Evolutionary conservation across 2,113 vertebrate genomes (phyloP).

Genomic region (Nettapus auritus): DNA sequence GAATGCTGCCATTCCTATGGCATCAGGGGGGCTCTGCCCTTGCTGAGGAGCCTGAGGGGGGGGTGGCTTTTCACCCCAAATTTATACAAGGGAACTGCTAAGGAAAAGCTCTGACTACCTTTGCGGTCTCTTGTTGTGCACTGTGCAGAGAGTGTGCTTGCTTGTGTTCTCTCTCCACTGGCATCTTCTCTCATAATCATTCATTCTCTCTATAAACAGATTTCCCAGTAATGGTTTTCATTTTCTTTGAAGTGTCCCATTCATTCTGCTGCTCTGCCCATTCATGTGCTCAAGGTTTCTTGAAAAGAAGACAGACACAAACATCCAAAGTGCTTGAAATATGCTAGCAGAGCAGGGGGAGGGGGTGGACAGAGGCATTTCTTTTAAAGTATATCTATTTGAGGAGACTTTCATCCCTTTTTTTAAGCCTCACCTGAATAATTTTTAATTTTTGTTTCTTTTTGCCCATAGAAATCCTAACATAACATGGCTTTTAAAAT

Average conservation of each 20-base stretch:
- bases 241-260: conserved; percentile 79
- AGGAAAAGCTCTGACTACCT: neutral
- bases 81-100: neutral
- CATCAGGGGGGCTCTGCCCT: neutral
- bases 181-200: conserved; percentile 75
- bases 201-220: conserved; percentile 78
- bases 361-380: neutral
- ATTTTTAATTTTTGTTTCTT: neutral
- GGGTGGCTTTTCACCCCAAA: neutral
- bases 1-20: neutral
- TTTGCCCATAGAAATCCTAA: neutral
- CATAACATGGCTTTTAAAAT: neutral
- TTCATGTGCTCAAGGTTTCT: conserved; percentile 59
- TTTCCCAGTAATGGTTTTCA: conserved; percentile 73
- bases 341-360: neutral
- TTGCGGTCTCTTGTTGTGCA: neutral
- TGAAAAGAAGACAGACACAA: conserved; percentile 55
- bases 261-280: conserved; percentile 71
- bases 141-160: neutral
- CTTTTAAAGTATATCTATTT: conserved; percentile 39
- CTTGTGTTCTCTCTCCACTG: conserved; percentile 28
- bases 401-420: neutral
- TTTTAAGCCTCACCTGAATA: neutral
- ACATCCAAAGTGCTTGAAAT: conserved; percentile 61
- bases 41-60: neutral